Conservation (phyloP, 2,797 vertebrate species). For the Liparis tanakae region DNA sequence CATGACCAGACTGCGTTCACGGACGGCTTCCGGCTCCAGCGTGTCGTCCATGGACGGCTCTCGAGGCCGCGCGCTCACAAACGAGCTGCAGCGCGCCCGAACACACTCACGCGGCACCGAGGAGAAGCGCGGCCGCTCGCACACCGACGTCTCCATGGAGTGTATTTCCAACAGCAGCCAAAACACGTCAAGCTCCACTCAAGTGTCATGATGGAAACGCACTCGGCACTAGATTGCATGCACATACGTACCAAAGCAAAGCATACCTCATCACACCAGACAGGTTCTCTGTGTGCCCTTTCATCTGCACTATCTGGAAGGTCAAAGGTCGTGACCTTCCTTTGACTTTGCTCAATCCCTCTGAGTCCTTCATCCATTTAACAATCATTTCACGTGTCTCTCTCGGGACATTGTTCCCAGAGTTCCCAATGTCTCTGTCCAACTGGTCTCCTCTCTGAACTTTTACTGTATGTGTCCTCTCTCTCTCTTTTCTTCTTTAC, state of each 20-base stretch:
- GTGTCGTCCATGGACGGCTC: constrained; percentile 84
- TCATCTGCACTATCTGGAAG: constrained; percentile 52
- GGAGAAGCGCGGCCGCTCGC: constrained; percentile 83
- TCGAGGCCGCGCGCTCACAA: constrained; percentile 85
- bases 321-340: not conserved
- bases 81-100: constrained; percentile 60
- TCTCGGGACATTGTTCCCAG: not conserved
- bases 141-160: constrained; percentile 83
- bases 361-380: not conserved
- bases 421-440: not conserved
- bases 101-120: constrained; percentile 75
- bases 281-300: constrained; percentile 34
- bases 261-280: constrained; percentile 47
- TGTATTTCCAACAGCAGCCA: constrained; percentile 59
- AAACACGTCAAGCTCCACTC: constrained; percentile 80
- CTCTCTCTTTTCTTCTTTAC: constrained; percentile 5
- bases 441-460: constrained; percentile 1
- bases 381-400: not conserved
- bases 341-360: constrained; percentile 13
- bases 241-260: constrained; percentile 40
- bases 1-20: constrained; percentile 93
- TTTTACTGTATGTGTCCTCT: constrained; percentile 19
- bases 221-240: not conserved
- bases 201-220: constrained; percentile 87
- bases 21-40: constrained; percentile 89